Evolutionary conservation across 1,140 invertebrate genomes (phyloP).

Genomic region (Hylaeus volcanicus): DNA sequence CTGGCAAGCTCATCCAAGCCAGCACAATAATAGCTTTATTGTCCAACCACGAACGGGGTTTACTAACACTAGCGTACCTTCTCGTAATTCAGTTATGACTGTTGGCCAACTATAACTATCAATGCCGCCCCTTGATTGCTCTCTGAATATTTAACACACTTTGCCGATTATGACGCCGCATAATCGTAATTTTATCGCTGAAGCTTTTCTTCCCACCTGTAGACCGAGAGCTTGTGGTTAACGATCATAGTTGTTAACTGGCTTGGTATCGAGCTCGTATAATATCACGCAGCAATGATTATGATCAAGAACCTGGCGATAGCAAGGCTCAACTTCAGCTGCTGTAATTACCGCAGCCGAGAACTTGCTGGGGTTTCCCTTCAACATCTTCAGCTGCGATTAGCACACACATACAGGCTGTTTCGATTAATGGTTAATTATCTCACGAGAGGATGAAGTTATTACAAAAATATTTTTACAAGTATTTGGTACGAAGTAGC

Average conservation of each 20-base stretch:
- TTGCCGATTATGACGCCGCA: neutral
- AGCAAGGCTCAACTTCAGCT: neutral
- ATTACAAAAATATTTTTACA: too few relatives aligned
- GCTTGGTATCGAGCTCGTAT: too few relatives aligned
- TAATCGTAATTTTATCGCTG: neutral
- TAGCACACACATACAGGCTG: neutral
- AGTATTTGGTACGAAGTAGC: too few relatives aligned
- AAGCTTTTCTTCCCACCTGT: neutral
- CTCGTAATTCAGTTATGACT: neutral
- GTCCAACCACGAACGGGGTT: neutral
- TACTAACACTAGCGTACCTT: neutral
- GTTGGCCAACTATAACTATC: neutral
- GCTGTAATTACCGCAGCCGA: neutral
- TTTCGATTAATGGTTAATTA: too few relatives aligned
- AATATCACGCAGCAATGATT: neutral
- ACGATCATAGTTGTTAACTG: neutral
- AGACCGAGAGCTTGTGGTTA: too few relatives aligned
- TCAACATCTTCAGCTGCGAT: neutral
- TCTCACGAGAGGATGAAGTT: too few relatives aligned
- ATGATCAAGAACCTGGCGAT: neutral
- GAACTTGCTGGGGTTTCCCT: neutral
- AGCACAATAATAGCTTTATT: neutral
- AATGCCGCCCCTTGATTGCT: neutral
- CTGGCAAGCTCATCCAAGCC: neutral
- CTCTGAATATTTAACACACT: slow-evolving; percentile 1